phyloP scores from a whole-genome alignment of 2,888 invertebrate genomes.

The Saturnia pavonia region DNA sequence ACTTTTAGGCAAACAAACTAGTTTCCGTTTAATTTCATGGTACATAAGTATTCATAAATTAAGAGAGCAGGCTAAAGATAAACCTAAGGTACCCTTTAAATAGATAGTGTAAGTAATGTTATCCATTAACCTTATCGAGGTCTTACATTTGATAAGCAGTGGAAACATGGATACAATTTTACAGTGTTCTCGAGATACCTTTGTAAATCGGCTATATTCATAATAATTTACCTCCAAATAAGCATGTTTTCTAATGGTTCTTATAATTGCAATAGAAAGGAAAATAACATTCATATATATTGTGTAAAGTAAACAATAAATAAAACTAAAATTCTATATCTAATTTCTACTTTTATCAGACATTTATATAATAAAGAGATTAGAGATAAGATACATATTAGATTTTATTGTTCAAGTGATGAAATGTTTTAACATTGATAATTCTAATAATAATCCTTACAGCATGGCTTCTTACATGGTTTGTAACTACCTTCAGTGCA shows the following conservation, averaged over 20 bases:
- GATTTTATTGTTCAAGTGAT: no score
- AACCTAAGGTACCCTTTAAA: not conserved
- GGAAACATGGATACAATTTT: slow-evolving; percentile 19
- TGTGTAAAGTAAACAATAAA: not conserved
- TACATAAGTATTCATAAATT: not conserved
- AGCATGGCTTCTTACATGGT: slow-evolving; percentile 70
- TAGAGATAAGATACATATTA: no score
- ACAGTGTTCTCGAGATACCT: not conserved
- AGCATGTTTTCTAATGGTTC: not conserved
- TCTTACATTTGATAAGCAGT: slow-evolving; percentile 18
- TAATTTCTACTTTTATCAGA: not conserved
- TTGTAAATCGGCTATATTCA: not conserved
- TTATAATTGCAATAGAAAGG: not conserved
- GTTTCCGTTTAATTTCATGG: not conserved
- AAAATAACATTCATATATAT: not conserved
- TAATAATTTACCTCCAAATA: not conserved
- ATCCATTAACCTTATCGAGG: slow-evolving; percentile 4
- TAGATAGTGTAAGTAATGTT: not conserved
- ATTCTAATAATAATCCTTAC: slow-evolving; percentile 62
- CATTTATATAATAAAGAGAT: not conserved
- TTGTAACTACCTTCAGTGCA: slow-evolving; percentile 70
- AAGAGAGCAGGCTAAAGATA: not conserved
- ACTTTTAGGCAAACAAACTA: no score
- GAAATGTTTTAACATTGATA: slow-evolving; percentile 14
- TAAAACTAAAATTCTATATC: not conserved